Evolutionary conservation across 2,797 vertebrate genomes (phyloP).

Genomic region (Syncerus caffer): DNA sequence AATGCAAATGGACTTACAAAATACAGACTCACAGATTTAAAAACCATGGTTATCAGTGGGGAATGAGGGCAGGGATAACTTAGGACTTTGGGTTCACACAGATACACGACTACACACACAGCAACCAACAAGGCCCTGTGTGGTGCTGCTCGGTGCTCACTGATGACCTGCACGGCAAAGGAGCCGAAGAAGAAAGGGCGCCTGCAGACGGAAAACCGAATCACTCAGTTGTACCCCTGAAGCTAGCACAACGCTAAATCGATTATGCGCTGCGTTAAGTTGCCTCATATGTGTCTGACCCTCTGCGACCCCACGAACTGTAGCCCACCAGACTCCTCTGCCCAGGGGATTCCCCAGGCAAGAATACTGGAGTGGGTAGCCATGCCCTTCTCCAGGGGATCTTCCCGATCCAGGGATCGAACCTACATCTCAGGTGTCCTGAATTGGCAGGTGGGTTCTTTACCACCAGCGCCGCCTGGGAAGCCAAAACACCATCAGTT

Average conservation of each 20-base stretch:
- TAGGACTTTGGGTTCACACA: background rate
- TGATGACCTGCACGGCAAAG: accelerated
- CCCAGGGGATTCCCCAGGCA: background rate
- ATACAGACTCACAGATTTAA: background rate
- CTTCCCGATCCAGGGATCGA: background rate
- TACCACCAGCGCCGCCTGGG: background rate
- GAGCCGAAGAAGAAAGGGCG: background rate
- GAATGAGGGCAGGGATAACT: accelerated
- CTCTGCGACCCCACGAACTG: background rate
- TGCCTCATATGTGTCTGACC: background rate
- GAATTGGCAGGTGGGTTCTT: background rate
- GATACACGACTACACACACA: accelerated
- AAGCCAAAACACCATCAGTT: background rate
- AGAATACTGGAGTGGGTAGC: background rate
- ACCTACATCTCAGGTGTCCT: background rate
- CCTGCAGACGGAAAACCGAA: accelerated
- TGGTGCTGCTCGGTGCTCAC: accelerated
- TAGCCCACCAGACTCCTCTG: background rate
- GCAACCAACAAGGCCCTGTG: accelerated
- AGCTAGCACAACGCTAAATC: accelerated
- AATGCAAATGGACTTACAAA: background rate
- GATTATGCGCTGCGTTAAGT: accelerated
- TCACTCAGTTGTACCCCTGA: background rate
- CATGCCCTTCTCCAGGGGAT: background rate
- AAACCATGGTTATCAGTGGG: accelerated